phyloP scores from a whole-genome alignment of 2,888 invertebrate species.

The Sclerodermus sp. region DNA sequence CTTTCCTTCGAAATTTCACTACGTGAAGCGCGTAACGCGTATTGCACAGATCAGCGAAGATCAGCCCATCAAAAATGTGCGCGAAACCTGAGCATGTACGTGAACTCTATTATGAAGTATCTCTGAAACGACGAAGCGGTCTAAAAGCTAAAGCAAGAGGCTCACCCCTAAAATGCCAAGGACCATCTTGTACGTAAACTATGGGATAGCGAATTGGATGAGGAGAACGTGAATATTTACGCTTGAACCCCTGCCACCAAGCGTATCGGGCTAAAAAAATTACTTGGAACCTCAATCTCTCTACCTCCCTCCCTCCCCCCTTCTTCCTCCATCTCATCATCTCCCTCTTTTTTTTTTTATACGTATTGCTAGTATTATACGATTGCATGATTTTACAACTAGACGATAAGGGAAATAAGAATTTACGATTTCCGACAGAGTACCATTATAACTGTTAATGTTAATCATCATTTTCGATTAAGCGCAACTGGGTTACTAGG shows the following conservation, averaged over 20 bases:
- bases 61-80: too few relatives aligned
- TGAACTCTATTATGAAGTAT: too few relatives aligned
- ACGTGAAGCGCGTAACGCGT: too few relatives aligned
- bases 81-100: too few relatives aligned
- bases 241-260: conserved; percentile 46
- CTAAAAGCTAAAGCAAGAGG: conserved; percentile 23
- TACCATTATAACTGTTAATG: conserved; percentile 42
- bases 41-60: too few relatives aligned
- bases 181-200: conserved; percentile 44
- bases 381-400: too few relatives aligned
- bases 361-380: neutral
- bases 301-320: too few relatives aligned
- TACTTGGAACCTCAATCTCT: conserved; percentile 10
- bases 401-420: too few relatives aligned
- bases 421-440: too few relatives aligned
- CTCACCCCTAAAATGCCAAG: conserved; percentile 52
- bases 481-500: conserved; percentile 37
- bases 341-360: neutral
- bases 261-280: conserved; percentile 53
- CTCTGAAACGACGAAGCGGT: conserved; percentile 38
- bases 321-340: too few relatives aligned
- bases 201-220: conserved; percentile 44
- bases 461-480: conserved; percentile 38
- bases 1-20: too few relatives aligned
- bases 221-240: conserved; percentile 40